Conservation (phyloP, 1,140 invertebrate species). For the Ceratina calcarata region DNA sequence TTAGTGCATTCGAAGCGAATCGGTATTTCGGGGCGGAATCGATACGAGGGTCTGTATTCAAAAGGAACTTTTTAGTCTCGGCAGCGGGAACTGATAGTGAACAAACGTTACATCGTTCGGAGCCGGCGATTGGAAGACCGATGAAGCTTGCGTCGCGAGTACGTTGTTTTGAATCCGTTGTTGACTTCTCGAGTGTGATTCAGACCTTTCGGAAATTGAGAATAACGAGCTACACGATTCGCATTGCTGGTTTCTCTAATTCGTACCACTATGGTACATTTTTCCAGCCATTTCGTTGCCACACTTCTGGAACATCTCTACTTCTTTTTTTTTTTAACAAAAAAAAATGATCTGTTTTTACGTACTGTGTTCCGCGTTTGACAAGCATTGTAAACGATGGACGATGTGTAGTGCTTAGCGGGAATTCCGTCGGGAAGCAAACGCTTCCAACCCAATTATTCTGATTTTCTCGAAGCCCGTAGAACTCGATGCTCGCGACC, state of each 20-base stretch:
- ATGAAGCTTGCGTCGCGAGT: not conserved
- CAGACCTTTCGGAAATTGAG: not conserved
- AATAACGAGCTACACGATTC: not conserved
- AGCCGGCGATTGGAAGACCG: not conserved
- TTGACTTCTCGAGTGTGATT: constrained; percentile 1
- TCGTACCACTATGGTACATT: not conserved
- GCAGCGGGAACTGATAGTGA: not conserved
- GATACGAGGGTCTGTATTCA: not conserved
- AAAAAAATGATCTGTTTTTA: no score
- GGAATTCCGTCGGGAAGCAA: not conserved
- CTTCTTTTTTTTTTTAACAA: no score
- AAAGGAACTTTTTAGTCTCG: not conserved
- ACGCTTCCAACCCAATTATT: constrained; percentile 13
- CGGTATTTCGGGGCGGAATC: constrained; percentile 8
- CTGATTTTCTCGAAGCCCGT: not conserved
- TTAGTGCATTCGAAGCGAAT: no score
- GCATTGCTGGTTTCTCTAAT: not conserved
- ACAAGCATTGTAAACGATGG: not conserved
- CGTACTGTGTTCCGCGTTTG: not conserved
- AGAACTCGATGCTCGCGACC: not conserved
- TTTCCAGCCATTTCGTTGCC: not conserved
- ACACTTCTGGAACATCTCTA: not conserved
- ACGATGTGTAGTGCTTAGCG: not conserved
- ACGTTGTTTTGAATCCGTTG: constrained; percentile 9
- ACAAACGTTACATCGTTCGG: not conserved